Conservation (phyloP, 1,140 invertebrate species). For the Bursaphelenchus mucronatus region DNA sequence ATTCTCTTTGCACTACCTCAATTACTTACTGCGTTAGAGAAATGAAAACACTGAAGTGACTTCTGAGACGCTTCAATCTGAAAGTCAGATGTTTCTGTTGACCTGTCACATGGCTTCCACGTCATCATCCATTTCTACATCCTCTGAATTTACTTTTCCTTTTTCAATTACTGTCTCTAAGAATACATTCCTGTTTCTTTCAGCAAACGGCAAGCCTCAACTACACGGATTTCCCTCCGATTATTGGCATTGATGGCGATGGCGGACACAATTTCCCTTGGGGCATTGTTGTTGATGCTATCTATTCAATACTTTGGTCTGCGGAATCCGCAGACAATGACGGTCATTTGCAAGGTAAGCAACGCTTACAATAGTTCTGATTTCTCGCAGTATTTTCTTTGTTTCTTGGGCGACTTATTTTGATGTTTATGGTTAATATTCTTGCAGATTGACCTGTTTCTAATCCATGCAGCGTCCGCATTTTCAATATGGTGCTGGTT, state of each 20-base stretch:
- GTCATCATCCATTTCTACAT: too few relatives aligned
- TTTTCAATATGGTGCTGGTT: slow-evolving; percentile 46
- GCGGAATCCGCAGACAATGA: slow-evolving; percentile 16
- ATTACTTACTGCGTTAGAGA: too few relatives aligned
- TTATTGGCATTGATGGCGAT: slow-evolving; percentile 40
- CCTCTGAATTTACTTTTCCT: too few relatives aligned
- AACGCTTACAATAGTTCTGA: background rate
- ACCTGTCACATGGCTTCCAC: too few relatives aligned
- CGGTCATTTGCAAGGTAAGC: slow-evolving; percentile 36
- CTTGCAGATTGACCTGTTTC: slow-evolving; percentile 41
- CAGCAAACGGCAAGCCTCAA: slow-evolving; percentile 31
- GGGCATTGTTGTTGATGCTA: slow-evolving; percentile 26
- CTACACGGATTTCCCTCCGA: slow-evolving; percentile 27
- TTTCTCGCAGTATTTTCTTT: slow-evolving; percentile 1
- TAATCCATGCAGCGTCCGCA: slow-evolving; percentile 40
- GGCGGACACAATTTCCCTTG: slow-evolving; percentile 36
- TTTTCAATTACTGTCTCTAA: too few relatives aligned
- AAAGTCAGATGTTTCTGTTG: too few relatives aligned
- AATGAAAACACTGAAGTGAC: too few relatives aligned
- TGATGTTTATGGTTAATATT: background rate
- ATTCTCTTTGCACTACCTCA: too few relatives aligned
- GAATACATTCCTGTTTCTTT: slow-evolving; percentile 9
- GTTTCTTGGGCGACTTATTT: slow-evolving; percentile 5
- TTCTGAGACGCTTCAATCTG: too few relatives aligned
- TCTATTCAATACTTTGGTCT: slow-evolving; percentile 37